These are phyloP conservation scores for Muscina levida DNA, from an alignment of 2,888 invertebrate species.

Conservation along the genomic window DNA sequence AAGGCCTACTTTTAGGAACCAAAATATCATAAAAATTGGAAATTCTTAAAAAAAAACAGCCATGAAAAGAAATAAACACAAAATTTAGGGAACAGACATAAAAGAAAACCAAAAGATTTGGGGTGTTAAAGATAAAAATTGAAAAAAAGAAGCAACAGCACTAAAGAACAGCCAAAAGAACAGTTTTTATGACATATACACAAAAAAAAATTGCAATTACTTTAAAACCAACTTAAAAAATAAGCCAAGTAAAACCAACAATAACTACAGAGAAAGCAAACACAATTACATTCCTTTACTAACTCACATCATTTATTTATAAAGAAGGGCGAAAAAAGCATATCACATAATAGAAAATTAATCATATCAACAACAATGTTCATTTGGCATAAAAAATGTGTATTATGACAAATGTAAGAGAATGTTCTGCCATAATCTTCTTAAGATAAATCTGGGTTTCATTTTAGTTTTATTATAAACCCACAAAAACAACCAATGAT, in stretches of 20 bases:
- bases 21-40: not conserved
- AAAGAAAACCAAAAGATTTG: not conserved
- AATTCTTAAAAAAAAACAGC: not conserved
- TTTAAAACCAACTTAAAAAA: not conserved
- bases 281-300: slow-evolving; percentile 1
- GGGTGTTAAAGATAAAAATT: not conserved
- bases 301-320: not conserved
- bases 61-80: not conserved
- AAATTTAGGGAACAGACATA: not conserved
- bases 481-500: no score
- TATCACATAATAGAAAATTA: not conserved
- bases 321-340: not conserved
- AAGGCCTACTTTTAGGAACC: not conserved
- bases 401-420: not conserved
- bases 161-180: no score
- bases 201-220: not conserved
- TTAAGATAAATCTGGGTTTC: slow-evolving; percentile 22
- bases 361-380: not conserved
- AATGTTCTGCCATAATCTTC: not conserved
- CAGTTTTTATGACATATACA: no score
- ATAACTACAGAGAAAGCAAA: no score
- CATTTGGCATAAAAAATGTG: not conserved
- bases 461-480: no score
- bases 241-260: no score
- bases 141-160: no score